Conservation (phyloP, 2,797 vertebrate genomes). For the Lacerta bilineata region DNA sequence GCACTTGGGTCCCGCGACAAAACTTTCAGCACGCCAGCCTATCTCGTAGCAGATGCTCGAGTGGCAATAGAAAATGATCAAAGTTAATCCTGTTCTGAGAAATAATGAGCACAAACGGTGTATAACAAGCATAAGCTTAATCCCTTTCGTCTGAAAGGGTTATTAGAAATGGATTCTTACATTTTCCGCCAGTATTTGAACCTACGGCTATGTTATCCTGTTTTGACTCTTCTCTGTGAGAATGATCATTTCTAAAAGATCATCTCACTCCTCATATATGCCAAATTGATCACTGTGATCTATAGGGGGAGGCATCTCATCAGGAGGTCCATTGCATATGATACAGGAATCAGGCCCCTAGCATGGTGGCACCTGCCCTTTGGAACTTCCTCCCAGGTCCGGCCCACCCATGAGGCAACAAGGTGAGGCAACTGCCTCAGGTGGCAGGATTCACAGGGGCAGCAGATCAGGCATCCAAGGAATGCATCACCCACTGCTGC, state of each 20-base stretch:
- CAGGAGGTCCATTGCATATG: too few relatives aligned
- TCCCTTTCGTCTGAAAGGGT: not conserved
- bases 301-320: too few relatives aligned
- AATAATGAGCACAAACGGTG: not conserved
- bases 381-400: too few relatives aligned
- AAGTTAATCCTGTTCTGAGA: conserved; percentile 18
- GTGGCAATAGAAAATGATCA: not conserved
- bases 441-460: too few relatives aligned
- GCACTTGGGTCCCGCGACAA: not conserved
- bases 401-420: too few relatives aligned
- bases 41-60: conserved; percentile 5
- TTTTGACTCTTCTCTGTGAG: not conserved
- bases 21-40: not conserved
- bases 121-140: not conserved
- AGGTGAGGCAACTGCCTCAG: too few relatives aligned
- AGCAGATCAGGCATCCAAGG: too few relatives aligned
- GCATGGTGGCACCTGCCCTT: too few relatives aligned
- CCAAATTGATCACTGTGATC: too few relatives aligned
- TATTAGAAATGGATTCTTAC: not conserved
- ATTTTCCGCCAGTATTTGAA: fast-evolving
- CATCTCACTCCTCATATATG: too few relatives aligned
- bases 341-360: too few relatives aligned
- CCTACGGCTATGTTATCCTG: not conserved
- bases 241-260: not conserved
- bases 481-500: too few relatives aligned